These are phyloP conservation scores for Caenorhabditis parvicauda DNA, from an alignment of 2,888 invertebrate species.

Conservation along the genomic window DNA sequence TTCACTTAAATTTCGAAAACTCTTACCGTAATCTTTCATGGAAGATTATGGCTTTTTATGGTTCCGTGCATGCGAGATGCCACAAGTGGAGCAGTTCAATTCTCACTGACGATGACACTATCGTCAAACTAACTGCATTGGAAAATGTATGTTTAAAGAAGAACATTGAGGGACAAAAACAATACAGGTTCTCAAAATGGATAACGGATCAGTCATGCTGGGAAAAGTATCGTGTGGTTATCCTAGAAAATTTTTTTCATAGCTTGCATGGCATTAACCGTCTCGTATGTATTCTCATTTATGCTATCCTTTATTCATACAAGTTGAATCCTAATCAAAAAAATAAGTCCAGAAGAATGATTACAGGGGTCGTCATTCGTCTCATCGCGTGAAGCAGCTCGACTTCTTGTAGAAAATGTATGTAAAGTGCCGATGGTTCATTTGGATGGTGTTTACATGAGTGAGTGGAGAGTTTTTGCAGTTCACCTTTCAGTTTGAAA, in stretches of 20 bases:
- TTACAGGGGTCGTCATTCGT: slow-evolving; percentile 60
- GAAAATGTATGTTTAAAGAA: slow-evolving; percentile 34
- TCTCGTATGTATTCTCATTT: slow-evolving; percentile 53
- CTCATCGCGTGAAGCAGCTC: slow-evolving; percentile 50
- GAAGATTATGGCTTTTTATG: slow-evolving; percentile 61
- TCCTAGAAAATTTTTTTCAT: slow-evolving; percentile 58
- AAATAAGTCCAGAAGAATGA: background rate
- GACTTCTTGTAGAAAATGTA: slow-evolving; percentile 39
- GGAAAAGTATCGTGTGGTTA: slow-evolving; percentile 61
- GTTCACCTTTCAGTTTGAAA: too few species aligned
- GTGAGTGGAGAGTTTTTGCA: slow-evolving; percentile 11
- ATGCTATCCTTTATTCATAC: slow-evolving; percentile 59
- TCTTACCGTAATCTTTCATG: slow-evolving; percentile 58
- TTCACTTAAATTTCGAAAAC: slow-evolving; percentile 59
- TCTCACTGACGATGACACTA: slow-evolving; percentile 57
- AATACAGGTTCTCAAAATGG: slow-evolving; percentile 18
- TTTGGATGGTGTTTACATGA: slow-evolving; percentile 60
- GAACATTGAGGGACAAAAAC: background rate
- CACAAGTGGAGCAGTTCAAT: slow-evolving; percentile 42
- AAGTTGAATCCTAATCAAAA: slow-evolving; percentile 24
- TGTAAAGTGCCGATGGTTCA: slow-evolving; percentile 58
- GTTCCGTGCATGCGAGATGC: slow-evolving; percentile 42
- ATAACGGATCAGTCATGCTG: slow-evolving; percentile 39
- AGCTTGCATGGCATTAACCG: slow-evolving; percentile 60
- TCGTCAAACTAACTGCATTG: slow-evolving; percentile 57